These are phyloP conservation scores for Myiozetetes cayanensis DNA, from an alignment of 2,113 vertebrate genomes.

Conservation along the genomic window DNA sequence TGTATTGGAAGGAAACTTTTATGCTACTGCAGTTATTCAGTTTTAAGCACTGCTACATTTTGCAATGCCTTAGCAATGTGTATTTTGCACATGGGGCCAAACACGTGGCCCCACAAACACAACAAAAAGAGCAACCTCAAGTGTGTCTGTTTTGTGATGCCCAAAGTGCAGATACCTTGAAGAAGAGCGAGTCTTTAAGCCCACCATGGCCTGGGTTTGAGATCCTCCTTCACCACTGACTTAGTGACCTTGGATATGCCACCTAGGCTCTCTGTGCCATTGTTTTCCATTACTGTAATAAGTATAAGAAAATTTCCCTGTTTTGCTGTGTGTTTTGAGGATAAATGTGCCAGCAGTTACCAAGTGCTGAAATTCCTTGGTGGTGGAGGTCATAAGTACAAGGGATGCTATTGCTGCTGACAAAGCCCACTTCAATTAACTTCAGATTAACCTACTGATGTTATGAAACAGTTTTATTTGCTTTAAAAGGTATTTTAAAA, in stretches of 20 bases:
- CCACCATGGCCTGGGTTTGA: not conserved
- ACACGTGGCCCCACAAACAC: not conserved
- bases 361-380: not conserved
- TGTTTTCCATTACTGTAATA: not conserved
- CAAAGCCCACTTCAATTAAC: conserved; percentile 38
- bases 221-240: fast-evolving
- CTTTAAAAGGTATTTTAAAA: conserved; percentile 16
- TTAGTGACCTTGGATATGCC: not conserved
- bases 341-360: not conserved
- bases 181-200: not conserved
- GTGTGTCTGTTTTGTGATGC: not conserved
- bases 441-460: conserved; percentile 26
- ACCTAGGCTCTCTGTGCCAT: not conserved
- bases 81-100: not conserved
- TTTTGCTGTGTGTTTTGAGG: not conserved
- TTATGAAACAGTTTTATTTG: conserved; percentile 8
- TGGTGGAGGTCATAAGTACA: not conserved
- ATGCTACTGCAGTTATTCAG: not conserved
- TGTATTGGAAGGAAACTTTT: not conserved
- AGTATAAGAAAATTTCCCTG: not conserved
- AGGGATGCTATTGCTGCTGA: conserved; percentile 19
- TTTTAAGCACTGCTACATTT: not conserved
- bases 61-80: not conserved
- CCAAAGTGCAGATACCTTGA: not conserved
- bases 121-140: not conserved